Percentiles rank a stretch among this genome's conserved stretches.
phyloP scores from a whole-genome alignment of 2,888 invertebrate species.

The Heteromyza rotundicornis region DNA sequence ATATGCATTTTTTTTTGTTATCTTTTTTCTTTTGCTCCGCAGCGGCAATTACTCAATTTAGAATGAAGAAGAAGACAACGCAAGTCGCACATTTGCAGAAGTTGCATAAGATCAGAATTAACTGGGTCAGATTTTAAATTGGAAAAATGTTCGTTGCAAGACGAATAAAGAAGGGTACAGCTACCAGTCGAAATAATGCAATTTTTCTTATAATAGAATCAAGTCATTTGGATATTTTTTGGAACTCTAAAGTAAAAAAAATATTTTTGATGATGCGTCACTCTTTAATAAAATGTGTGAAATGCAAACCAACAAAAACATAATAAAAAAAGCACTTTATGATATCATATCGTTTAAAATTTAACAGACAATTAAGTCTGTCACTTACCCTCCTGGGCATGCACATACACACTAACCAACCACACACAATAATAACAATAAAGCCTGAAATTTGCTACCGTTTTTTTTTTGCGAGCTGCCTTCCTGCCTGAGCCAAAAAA shows the following conservation, averaged over 20 bases:
- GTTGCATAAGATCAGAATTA: slow-evolving; percentile 20
- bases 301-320: neutral
- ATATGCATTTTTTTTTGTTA: slow-evolving; percentile 1
- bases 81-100: slow-evolving; percentile 14
- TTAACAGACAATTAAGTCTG: slow-evolving; percentile 30
- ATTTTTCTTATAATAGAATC: too few relatives aligned
- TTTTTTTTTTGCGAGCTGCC: slow-evolving; percentile 7
- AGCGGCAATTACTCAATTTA: slow-evolving; percentile 24
- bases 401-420: slow-evolving; percentile 5
- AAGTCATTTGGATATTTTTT: too few relatives aligned
- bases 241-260: too few relatives aligned
- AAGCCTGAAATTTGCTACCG: slow-evolving; percentile 5
- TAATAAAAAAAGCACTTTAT: neutral
- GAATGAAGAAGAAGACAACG: neutral
- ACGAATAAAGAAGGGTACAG: too few relatives aligned
- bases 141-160: too few relatives aligned
- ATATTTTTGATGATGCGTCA: slow-evolving; percentile 1
- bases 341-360: slow-evolving; percentile 1
- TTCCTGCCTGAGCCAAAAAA: slow-evolving; percentile 10
- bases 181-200: too few relatives aligned
- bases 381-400: slow-evolving; percentile 18
- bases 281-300: too few relatives aligned
- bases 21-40: slow-evolving; percentile 3
- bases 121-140: slow-evolving; percentile 21
- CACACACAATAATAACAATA: neutral